Evolutionary conservation across 2,113 vertebrate genomes (phyloP).

Genomic region (Holacanthus passer): DNA sequence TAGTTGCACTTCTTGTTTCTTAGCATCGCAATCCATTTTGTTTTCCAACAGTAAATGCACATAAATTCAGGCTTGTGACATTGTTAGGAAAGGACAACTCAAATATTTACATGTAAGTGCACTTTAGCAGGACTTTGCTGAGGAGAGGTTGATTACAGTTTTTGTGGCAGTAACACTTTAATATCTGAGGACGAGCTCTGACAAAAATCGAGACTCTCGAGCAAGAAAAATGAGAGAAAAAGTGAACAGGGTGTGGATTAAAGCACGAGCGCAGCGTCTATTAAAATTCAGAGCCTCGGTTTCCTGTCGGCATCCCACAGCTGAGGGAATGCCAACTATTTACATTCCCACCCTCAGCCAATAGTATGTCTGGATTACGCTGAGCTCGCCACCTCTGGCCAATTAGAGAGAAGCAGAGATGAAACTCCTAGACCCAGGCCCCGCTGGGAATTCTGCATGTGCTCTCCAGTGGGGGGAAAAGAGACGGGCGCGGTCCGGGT

Average conservation of each 20-base stretch:
- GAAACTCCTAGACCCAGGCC: constrained; percentile 52
- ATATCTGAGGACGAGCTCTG: not conserved
- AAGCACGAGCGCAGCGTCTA: constrained; percentile 49
- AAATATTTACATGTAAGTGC: not conserved
- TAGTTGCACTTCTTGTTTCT: not conserved
- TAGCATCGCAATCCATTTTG: not conserved
- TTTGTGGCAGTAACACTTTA: not conserved
- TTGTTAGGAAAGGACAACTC: not conserved
- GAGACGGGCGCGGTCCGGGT: constrained; percentile 56
- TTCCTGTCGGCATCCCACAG: constrained; percentile 78
- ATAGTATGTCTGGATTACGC: constrained; percentile 44
- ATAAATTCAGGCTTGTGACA: not conserved
- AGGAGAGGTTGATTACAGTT: not conserved
- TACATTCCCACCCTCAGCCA: constrained; percentile 69
- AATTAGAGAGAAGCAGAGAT: constrained; percentile 62
- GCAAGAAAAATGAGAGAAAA: not conserved
- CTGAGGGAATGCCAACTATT: constrained; percentile 74
- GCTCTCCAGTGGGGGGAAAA: constrained; percentile 28
- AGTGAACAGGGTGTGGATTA: constrained; percentile 64
- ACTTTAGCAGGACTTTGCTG: not conserved
- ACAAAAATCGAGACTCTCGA: not conserved
- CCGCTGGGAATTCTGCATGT: constrained; percentile 63
- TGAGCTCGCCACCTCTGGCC: constrained; percentile 70
- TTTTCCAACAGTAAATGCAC: not conserved
- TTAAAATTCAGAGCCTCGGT: constrained; percentile 73